Evolutionary conservation across 2,888 invertebrate species (phyloP).

Genomic region (Caenorhabditis sp.): DNA sequence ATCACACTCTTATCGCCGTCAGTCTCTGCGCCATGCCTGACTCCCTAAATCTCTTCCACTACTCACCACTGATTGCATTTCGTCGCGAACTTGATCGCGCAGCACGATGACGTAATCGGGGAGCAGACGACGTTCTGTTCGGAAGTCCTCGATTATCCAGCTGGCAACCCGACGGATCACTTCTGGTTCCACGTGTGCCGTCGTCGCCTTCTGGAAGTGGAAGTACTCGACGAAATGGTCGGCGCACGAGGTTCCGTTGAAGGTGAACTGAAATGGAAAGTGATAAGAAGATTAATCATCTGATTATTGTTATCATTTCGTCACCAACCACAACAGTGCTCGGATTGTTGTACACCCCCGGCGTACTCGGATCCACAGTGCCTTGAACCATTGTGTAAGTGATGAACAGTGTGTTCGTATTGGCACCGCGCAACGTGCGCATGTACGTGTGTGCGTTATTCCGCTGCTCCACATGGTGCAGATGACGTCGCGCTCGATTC

Average conservation of each 20-base stretch:
- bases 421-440: conserved; percentile 20
- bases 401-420: conserved; percentile 54
- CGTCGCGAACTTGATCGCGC: conserved; percentile 48
- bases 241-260: conserved; percentile 48
- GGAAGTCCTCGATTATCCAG: conserved; percentile 50
- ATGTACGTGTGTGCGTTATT: conserved; percentile 46
- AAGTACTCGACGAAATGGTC: conserved; percentile 57
- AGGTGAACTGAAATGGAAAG: conserved; percentile 39
- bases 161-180: conserved; percentile 28
- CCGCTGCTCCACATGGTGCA: conserved; percentile 11
- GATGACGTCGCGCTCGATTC: conserved; percentile 26
- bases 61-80: conserved; percentile 27
- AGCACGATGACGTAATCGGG: conserved; percentile 46
- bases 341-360: conserved; percentile 51
- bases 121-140: conserved; percentile 21
- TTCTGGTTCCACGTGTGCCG: conserved; percentile 19
- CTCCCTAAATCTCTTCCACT: neutral
- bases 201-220: conserved; percentile 45
- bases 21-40: neutral
- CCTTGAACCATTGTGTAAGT: conserved; percentile 38
- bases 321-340: conserved; percentile 57
- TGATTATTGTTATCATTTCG: neutral
- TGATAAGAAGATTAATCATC: neutral
- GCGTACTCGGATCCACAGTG: conserved; percentile 35
- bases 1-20: conserved; percentile 3